These are phyloP conservation scores for Metacarcinus magister DNA, from an alignment of 2,888 invertebrate species.

Conservation along the genomic window DNA sequence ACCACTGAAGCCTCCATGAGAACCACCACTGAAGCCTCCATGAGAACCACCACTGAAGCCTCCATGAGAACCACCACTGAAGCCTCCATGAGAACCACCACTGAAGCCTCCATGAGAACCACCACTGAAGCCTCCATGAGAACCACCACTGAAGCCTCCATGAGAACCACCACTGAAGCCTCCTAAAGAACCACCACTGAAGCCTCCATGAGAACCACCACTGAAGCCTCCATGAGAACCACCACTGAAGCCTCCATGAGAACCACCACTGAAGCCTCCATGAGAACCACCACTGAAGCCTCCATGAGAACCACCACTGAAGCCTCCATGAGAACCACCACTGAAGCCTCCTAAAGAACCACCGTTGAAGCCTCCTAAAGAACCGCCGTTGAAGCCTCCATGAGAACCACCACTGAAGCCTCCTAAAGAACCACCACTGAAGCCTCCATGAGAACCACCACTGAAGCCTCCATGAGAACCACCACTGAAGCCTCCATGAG, in stretches of 20 bases:
- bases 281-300: no score
- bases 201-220: slow-evolving; percentile 31
- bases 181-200: not conserved
- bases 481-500: no score
- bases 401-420: no score
- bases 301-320: no score
- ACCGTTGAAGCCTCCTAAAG: no score
- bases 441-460: no score
- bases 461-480: no score
- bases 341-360: no score
- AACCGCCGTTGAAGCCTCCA: no score
- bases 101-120: not conserved
- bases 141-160: not conserved
- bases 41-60: not conserved
- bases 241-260: not conserved
- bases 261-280: no score
- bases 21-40: not conserved
- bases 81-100: not conserved
- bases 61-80: not conserved
- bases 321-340: no score
- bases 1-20: not conserved
- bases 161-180: not conserved
- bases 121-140: not conserved
- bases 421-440: no score
- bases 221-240: not conserved